Evolutionary conservation across 2,888 invertebrate species (phyloP), one percentile per base, ranked within the genome.

Genomic region (Hirtodrosophila confusa): DNA sequence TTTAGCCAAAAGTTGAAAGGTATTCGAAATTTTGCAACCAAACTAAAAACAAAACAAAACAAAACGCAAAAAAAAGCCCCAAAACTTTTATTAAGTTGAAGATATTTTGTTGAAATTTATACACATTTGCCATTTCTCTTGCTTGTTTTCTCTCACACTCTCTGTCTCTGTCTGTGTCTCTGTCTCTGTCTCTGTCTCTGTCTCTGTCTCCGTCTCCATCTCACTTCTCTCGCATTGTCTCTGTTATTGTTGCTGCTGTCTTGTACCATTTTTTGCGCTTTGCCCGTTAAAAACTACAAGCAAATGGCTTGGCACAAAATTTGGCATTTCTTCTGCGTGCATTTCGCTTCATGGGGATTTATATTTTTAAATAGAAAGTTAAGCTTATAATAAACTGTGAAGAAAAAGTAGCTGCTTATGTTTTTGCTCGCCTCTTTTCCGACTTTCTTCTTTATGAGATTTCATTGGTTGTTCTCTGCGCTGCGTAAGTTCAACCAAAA

Each of bases 101-200:
- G 82, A 80, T 84, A 82, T 82, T 86, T 82, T 82, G 80, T 80
- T 83, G 80, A 86, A 82, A 86, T 82, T 86, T 82, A 82, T 82
- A 86, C 74, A 86, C 80, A 80, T 86, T 80, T 75, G 83, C 57
- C 36, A 71, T 80, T 78, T 53, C 43, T 27, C 23, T 11, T 29
- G 40, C 37, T 41, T 17, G 54, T 24, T 36, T 17, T 17, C 33
- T 43, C 8, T 3, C 23, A 0, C 23, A 29, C 12, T 7, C 2
- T n/a, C 33, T 6, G 1, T 24, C 6, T 12, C 27, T 47, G 27
- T 49, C 49, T 48, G 35, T 31, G n/a, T 17, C 33, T 43, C 8
- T 3, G 12, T 11, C 23, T 9, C 12, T 12, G 7, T 17, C 6
- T 1, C 23, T 35, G n/a, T 7, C 2, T n/a, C 33, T 6, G 1